Percentiles rank a stretch among this genome's conserved stretches.
These are phyloP conservation scores for Cladopsammia gracilis DNA, from an alignment of 64 coral and sea anemone genomes.

Conservation along the genomic window DNA sequence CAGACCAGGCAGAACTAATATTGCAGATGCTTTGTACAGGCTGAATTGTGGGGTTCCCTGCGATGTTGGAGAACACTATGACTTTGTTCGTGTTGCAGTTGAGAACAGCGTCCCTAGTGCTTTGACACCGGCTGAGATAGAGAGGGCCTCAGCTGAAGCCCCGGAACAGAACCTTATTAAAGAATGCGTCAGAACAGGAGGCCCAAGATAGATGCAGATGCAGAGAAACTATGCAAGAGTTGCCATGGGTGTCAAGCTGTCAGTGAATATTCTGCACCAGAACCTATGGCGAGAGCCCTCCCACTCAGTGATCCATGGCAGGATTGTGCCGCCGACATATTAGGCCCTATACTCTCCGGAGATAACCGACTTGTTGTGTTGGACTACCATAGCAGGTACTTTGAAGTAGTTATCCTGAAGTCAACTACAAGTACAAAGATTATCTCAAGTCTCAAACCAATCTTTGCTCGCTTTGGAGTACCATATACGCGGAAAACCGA, in stretches of 20 bases:
- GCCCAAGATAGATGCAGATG: not conserved
- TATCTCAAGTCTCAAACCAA: not conserved
- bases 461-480: constrained; percentile 10
- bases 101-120: not conserved
- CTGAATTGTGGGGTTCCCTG: constrained; percentile 24
- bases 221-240: not conserved
- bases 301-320: not conserved
- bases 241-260: not conserved
- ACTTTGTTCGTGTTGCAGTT: not conserved
- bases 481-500: constrained; percentile 6
- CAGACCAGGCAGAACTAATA: constrained; percentile 33
- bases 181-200: not conserved
- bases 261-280: not conserved
- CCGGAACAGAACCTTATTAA: not conserved
- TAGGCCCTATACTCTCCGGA: not conserved
- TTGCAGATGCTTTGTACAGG: constrained; percentile 17
- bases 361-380: not conserved
- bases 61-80: constrained; percentile 4
- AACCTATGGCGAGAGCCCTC: not conserved
- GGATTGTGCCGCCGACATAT: constrained; percentile 17
- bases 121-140: not conserved
- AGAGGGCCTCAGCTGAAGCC: not conserved
- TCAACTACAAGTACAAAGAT: constrained; percentile 1
- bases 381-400: not conserved
- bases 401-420: constrained; percentile 16